A percentile compares a stretch with the other conserved stretches of the same genome.
Evolutionary conservation across 2,797 vertebrate species (phyloP).

Genomic region (Leucoraja ocellata): DNA sequence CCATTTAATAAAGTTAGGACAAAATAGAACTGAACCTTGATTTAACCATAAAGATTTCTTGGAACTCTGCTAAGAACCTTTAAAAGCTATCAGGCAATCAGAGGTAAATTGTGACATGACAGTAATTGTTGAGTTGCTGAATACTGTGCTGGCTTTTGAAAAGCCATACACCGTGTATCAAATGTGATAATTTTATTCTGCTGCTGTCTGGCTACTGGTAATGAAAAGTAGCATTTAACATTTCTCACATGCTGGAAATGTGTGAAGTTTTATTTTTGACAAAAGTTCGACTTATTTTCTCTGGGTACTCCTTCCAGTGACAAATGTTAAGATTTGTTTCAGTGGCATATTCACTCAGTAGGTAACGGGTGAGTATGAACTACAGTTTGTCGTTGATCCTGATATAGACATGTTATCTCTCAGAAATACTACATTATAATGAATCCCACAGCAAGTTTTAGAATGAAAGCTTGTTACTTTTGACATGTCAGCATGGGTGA

Average conservation of each 20-base stretch:
- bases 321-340: background rate
- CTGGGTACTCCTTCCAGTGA: background rate
- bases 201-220: background rate
- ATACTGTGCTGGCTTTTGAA: background rate
- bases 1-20: background rate
- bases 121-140: slow-evolving; percentile 16
- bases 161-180: background rate
- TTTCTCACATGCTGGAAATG: background rate
- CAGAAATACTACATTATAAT: background rate
- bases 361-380: too few species aligned
- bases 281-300: background rate
- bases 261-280: background rate
- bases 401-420: background rate
- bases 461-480: background rate
- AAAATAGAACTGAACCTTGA: background rate
- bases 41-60: background rate
- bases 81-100: slow-evolving; percentile 14
- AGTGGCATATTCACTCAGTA: background rate
- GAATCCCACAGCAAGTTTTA: background rate
- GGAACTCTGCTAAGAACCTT: background rate
- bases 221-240: slow-evolving; percentile 11
- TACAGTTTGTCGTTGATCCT: background rate
- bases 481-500: background rate
- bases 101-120: slow-evolving; percentile 15
- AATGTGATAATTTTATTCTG: background rate